Evolutionary conservation across 2,888 invertebrate species (phyloP).

Genomic region (Eurois occulta): DNA sequence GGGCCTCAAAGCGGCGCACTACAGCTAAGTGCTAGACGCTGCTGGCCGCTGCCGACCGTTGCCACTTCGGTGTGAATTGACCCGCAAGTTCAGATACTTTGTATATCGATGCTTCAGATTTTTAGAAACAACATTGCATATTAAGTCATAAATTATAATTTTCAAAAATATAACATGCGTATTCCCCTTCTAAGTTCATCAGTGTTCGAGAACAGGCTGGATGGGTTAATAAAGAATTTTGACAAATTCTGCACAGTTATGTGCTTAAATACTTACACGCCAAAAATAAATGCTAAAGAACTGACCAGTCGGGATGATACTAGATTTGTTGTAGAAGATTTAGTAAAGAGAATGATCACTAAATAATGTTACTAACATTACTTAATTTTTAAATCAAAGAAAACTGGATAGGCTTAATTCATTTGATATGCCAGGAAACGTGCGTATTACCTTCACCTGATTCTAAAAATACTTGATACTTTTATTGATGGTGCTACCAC

Average conservation of each 20-base stretch:
- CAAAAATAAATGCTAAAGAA: neutral
- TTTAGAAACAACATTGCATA: too few species aligned
- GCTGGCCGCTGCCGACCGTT: too few species aligned
- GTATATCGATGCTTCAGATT: too few species aligned
- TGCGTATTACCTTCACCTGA: conserved; percentile 62
- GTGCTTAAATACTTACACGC: neutral
- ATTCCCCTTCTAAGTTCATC: conserved; percentile 26
- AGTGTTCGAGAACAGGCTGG: neutral
- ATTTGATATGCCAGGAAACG: conserved; percentile 36
- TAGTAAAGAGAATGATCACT: conserved; percentile 6
- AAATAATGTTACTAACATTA: conserved; percentile 5
- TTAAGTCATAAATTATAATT: neutral
- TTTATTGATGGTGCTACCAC: conserved; percentile 2
- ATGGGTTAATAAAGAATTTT: conserved; percentile 17
- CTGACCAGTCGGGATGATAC: neutral
- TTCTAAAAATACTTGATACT: conserved; percentile 34
- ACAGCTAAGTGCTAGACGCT: too few species aligned
- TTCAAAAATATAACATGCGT: conserved; percentile 20
- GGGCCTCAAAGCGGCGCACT: too few species aligned
- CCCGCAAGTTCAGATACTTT: too few species aligned
- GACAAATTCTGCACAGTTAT: neutral
- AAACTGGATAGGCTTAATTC: neutral
- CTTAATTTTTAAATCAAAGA: conserved; percentile 11
- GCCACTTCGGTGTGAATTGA: too few species aligned
- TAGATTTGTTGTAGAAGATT: neutral